Evolutionary conservation across 2,113 vertebrate genomes (phyloP).

Genomic region (Numenius arquata): DNA sequence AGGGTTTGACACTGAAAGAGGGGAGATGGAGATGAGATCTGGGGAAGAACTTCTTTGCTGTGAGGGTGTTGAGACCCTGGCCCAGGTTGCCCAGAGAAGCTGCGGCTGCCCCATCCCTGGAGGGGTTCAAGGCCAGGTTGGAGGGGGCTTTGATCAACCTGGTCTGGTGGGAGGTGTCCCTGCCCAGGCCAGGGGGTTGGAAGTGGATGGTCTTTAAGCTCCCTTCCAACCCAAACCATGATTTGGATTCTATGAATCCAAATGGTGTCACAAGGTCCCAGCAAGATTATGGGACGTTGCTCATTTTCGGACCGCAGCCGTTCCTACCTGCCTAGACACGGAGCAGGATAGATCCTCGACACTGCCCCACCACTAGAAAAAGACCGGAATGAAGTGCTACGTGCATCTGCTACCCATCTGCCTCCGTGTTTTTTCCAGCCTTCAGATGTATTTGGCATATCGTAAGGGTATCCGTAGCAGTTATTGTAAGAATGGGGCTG

Average conservation of each 20-base stretch:
- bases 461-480: not conserved
- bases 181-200: not conserved
- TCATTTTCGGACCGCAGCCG: rapidly evolving
- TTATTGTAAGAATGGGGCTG: not conserved
- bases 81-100: not conserved
- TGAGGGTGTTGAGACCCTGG: not conserved
- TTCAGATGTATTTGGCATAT: not conserved
- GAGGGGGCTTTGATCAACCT: not conserved
- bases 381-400: not conserved
- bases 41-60: not conserved
- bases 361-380: too few relatives aligned
- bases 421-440: rapidly evolving
- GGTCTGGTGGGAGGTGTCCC: not conserved
- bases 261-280: not conserved
- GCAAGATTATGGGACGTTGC: not conserved
- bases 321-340: not conserved
- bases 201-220: not conserved
- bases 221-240: not conserved
- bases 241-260: not conserved
- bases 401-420: not conserved
- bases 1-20: not conserved
- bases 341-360: not conserved
- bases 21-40: too few relatives aligned
- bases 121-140: not conserved
- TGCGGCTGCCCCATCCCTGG: not conserved